Conservation (phyloP, 2,888 invertebrate species). For the Melanargia galathea region DNA sequence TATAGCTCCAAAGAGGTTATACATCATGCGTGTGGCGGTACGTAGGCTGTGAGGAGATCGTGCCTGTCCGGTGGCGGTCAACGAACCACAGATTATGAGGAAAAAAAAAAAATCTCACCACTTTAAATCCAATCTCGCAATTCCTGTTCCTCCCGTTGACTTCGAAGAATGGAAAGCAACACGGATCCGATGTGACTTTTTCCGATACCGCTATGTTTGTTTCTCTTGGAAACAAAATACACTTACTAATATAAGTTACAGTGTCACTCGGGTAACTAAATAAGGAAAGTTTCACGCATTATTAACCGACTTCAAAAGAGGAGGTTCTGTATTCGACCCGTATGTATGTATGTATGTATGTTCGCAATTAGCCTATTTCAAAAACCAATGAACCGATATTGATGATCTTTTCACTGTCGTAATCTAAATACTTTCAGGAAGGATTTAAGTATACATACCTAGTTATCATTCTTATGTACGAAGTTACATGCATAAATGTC, state of each 20-base stretch:
- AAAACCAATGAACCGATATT: too few relatives aligned
- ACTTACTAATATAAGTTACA: conserved; percentile 47
- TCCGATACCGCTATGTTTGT: conserved; percentile 66
- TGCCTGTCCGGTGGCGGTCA: conserved; percentile 48
- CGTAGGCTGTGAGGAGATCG: conserved; percentile 34
- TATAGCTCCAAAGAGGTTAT: conserved; percentile 27
- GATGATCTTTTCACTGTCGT: too few relatives aligned
- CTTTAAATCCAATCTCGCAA: conserved; percentile 59
- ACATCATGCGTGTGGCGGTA: conserved; percentile 35
- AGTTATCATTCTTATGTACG: too few relatives aligned
- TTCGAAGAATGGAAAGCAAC: conserved; percentile 61
- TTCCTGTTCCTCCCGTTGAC: conserved; percentile 58
- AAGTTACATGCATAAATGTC: too few relatives aligned
- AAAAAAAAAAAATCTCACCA: conserved; percentile 56
- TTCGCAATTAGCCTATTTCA: too few relatives aligned
- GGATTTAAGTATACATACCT: too few relatives aligned
- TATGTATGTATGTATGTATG: too few relatives aligned
- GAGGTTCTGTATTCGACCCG: too few relatives aligned
- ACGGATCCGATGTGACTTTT: conserved; percentile 51
- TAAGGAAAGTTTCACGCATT: conserved; percentile 34
- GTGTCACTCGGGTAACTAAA: conserved; percentile 47
- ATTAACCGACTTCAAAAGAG: too few relatives aligned
- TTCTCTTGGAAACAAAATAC: conserved; percentile 57
- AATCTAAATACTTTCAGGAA: too few relatives aligned
- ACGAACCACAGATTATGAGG: conserved; percentile 54